Evolutionary conservation across 2,888 invertebrate genomes (phyloP).

Genomic region (Thereva unica): DNA sequence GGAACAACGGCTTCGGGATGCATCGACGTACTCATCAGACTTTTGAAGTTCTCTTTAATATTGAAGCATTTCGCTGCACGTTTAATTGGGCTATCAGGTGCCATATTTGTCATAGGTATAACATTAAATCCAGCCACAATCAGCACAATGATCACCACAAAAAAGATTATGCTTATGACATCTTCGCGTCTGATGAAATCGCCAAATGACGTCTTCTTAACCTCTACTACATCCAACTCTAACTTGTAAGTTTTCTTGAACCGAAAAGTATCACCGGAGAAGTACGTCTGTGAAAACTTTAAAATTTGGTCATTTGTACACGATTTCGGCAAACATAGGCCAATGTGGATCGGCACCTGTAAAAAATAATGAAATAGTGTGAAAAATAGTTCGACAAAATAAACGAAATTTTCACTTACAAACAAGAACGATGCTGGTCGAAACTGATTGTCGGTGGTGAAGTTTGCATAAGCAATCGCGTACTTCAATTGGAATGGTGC

Average conservation of each 20-base stretch:
- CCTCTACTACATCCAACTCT: background rate
- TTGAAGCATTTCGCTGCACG: background rate
- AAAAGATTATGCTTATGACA: too few species aligned
- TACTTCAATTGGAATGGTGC: constrained; percentile 16
- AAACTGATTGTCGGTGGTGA: background rate
- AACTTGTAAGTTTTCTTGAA: background rate
- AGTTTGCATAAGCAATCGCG: constrained; percentile 3
- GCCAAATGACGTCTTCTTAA: background rate
- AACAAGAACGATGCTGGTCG: background rate
- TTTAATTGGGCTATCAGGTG: too few species aligned
- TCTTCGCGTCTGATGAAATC: too few species aligned
- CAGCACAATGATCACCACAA: too few species aligned
- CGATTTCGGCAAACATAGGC: background rate
- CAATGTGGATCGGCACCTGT: constrained; percentile 7
- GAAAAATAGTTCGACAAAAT: background rate
- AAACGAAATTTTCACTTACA: background rate
- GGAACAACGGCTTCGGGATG: background rate
- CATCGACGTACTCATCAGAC: background rate
- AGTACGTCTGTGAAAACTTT: background rate
- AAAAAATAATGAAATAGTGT: background rate
- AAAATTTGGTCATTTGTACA: background rate
- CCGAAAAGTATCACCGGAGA: too few species aligned
- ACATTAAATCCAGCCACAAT: too few species aligned
- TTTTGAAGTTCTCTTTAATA: background rate
- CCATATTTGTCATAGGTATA: too few species aligned